Conservation (phyloP, 2,888 invertebrate genomes). For the Drosophila affinis region DNA sequence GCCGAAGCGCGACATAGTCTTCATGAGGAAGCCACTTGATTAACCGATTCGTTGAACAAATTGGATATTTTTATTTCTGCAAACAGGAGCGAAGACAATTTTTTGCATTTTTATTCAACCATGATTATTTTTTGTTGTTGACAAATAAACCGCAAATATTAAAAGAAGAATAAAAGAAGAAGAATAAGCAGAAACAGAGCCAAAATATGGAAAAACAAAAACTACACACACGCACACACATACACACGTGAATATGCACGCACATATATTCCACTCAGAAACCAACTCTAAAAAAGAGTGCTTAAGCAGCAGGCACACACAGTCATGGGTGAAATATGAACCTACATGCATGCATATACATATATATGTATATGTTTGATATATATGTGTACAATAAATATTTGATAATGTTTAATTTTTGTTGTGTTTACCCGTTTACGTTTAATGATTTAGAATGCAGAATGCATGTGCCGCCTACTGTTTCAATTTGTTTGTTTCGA, state of each 20-base stretch:
- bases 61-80: constrained; percentile 37
- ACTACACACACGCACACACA: too few relatives aligned
- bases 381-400: constrained; percentile 7
- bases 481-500: constrained; percentile 50
- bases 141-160: constrained; percentile 57
- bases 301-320: background rate
- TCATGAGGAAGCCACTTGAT: constrained; percentile 58
- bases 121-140: constrained; percentile 54
- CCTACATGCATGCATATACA: background rate
- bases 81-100: constrained; percentile 16
- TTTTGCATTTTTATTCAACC: background rate
- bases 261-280: constrained; percentile 20
- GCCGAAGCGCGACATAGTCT: constrained; percentile 81
- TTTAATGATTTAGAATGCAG: constrained; percentile 39
- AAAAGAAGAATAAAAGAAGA: constrained; percentile 35
- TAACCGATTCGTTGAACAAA: constrained; percentile 39
- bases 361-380: too few relatives aligned
- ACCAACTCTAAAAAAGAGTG: background rate
- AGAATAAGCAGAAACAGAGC: constrained; percentile 48
- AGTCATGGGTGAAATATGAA: background rate
- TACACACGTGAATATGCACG: too few relatives aligned
- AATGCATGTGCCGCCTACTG: constrained; percentile 41
- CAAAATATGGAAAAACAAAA: constrained; percentile 39
- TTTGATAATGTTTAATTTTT: constrained; percentile 42
- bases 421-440: constrained; percentile 21